These are phyloP conservation scores for Halcyon badia DNA, from an alignment of 2,797 vertebrate genomes.

Conservation along the genomic window DNA sequence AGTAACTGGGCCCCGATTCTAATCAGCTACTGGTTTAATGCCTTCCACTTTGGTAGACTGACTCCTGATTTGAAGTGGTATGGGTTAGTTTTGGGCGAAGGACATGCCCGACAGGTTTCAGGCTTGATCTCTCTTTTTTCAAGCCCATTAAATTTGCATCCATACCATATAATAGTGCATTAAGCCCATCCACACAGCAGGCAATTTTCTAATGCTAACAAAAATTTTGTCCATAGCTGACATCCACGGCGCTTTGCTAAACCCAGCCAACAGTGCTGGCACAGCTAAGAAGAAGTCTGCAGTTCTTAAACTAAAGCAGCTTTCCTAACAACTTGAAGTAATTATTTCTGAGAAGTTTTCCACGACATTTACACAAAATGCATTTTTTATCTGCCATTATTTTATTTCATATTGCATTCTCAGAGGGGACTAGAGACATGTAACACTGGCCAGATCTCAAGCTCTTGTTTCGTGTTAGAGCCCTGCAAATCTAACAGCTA, in stretches of 20 bases:
- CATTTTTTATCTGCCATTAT: not conserved
- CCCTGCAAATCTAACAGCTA: not conserved
- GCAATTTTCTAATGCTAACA: constrained; percentile 38
- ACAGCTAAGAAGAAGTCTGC: not conserved
- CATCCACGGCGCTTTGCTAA: not conserved
- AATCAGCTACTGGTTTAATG: constrained; percentile 14
- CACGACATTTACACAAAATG: not conserved
- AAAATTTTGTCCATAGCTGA: constrained; percentile 8
- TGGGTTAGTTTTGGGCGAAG: constrained; percentile 46
- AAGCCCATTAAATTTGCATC: constrained; percentile 62
- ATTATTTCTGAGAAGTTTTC: not conserved
- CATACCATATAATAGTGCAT: constrained; percentile 21
- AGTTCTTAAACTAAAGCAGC: not conserved
- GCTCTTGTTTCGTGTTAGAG: not conserved
- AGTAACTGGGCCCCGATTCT: not conserved
- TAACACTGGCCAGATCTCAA: not conserved
- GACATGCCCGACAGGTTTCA: constrained; percentile 55
- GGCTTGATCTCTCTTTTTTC: constrained; percentile 34
- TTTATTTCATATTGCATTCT: not conserved
- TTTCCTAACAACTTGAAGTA: not conserved
- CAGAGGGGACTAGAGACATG: not conserved
- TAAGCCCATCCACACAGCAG: constrained; percentile 46
- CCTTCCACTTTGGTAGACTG: not conserved
- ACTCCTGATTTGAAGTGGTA: not conserved
- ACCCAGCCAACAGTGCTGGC: not conserved